A percentile compares a stretch with the other conserved stretches of the same genome.
Evolutionary conservation across 2,888 invertebrate species (phyloP).

Genomic region (Furcula furcula): DNA sequence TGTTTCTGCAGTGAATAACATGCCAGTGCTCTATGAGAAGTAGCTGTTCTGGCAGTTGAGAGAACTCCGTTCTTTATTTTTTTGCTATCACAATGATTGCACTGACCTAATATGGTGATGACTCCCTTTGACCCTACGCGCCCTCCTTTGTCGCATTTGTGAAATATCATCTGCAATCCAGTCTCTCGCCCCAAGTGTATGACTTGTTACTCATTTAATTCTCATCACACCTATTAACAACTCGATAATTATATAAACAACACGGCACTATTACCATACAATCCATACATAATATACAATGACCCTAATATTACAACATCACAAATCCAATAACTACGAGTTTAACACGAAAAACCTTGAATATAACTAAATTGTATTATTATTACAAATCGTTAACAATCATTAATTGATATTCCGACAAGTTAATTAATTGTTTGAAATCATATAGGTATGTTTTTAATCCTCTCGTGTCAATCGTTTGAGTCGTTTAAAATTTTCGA

Average conservation of each 20-base stretch:
- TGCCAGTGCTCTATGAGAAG: too few relatives aligned
- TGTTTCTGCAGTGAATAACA: too few relatives aligned
- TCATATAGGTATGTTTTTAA: not conserved
- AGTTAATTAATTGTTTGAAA: not conserved
- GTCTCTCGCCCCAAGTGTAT: slow-evolving; percentile 2
- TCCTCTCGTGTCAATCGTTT: slow-evolving; percentile 13
- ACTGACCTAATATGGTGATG: too few relatives aligned
- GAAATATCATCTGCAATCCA: too few relatives aligned
- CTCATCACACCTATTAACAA: slow-evolving; percentile 15
- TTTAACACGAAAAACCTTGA: too few relatives aligned
- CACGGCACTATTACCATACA: slow-evolving; percentile 10
- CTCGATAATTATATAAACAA: slow-evolving; percentile 9
- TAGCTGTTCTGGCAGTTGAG: too few relatives aligned
- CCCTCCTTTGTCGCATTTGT: too few relatives aligned
- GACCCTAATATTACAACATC: slow-evolving; percentile 53
- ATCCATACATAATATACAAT: slow-evolving; percentile 39
- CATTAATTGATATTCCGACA: not conserved
- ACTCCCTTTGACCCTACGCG: too few relatives aligned
- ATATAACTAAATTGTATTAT: slow-evolving; percentile 21
- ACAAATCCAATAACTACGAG: slow-evolving; percentile 12
- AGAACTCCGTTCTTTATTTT: too few relatives aligned
- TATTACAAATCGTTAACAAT: slow-evolving; percentile 2
- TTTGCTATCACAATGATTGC: too few relatives aligned
- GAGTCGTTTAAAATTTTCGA: too few relatives aligned
- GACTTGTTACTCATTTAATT: slow-evolving; percentile 9